These are phyloP conservation scores for Enteromius thamalakanensis DNA, from an alignment of 2,797 vertebrate species.

Conservation along the genomic window DNA sequence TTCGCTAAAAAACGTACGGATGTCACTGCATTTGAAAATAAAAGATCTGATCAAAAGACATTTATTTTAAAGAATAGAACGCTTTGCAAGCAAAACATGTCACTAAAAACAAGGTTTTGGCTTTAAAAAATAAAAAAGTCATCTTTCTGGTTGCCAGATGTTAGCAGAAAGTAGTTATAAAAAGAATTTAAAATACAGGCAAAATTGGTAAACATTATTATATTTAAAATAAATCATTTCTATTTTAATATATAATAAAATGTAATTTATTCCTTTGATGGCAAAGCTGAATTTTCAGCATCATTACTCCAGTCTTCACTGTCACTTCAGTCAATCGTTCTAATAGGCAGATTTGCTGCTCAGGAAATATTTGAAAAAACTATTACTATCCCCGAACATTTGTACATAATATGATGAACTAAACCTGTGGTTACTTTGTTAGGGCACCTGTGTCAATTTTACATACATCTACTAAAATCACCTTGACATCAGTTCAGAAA, in stretches of 20 bases:
- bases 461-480: background rate
- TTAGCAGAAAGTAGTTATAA: background rate
- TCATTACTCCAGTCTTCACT: background rate
- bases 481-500: background rate
- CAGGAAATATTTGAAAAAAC: background rate
- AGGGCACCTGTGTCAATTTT: background rate
- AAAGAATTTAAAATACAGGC: too few relatives aligned
- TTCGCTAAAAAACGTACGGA: background rate
- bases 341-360: background rate
- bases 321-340: background rate
- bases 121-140: background rate
- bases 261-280: background rate
- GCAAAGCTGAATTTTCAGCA: background rate
- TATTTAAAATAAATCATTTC: background rate
- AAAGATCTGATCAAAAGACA: background rate
- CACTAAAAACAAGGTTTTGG: background rate
- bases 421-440: background rate
- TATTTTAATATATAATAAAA: background rate
- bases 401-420: background rate
- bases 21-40: constrained; percentile 6
- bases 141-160: background rate
- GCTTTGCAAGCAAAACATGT: background rate
- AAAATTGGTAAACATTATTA: background rate
- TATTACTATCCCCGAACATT: background rate
- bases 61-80: background rate